Evolutionary conservation across 2,888 invertebrate genomes (phyloP).

Genomic region (Conomelus anceps): DNA sequence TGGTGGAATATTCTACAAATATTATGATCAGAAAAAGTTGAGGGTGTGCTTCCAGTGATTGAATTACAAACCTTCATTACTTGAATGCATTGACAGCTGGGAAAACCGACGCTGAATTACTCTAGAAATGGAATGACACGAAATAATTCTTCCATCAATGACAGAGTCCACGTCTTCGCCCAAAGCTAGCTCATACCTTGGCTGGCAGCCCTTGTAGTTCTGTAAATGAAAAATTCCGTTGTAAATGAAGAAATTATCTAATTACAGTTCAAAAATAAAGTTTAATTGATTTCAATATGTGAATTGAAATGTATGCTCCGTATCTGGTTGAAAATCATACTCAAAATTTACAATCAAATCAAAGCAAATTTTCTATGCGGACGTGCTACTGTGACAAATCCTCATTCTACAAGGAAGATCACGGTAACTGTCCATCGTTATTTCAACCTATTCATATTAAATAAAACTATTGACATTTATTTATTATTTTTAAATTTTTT

Average conservation of each 20-base stretch:
- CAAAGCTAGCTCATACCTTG: slow-evolving; percentile 21
- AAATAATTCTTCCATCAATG: slow-evolving; percentile 47
- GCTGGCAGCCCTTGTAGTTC: slow-evolving; percentile 3
- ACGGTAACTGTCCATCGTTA: background rate
- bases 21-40: too few species aligned
- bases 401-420: background rate
- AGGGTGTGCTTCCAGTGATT: background rate
- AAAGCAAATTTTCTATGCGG: background rate
- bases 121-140: slow-evolving; percentile 50
- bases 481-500: too few species aligned
- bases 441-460: too few species aligned
- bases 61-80: slow-evolving; percentile 5
- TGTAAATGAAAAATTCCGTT: slow-evolving; percentile 47
- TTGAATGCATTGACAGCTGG: background rate
- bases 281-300: too few species aligned
- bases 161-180: slow-evolving; percentile 46
- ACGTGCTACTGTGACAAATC: background rate
- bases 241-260: slow-evolving; percentile 25
- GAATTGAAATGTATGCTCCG: background rate
- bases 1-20: too few species aligned
- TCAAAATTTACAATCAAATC: background rate
- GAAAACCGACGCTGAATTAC: slow-evolving; percentile 40
- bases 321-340: slow-evolving; percentile 15
- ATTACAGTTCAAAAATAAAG: slow-evolving; percentile 36
- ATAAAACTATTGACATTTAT: too few species aligned